phyloP scores from a whole-genome alignment of 1,140 invertebrate species.

The Riptortus pedestris region DNA sequence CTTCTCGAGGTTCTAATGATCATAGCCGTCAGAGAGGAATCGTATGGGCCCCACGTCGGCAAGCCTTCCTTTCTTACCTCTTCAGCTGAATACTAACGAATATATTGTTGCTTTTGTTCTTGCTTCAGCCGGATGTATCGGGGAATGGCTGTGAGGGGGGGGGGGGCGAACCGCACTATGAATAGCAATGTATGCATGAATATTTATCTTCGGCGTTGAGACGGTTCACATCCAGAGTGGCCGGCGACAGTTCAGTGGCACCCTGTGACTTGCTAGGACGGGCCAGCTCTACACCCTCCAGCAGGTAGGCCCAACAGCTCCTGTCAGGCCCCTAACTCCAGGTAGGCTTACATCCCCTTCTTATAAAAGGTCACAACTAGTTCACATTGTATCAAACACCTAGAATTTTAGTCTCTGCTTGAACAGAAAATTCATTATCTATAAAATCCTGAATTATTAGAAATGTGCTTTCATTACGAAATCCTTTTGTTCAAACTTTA shows the following conservation, averaged over 20 bases:
- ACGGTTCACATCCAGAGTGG: slow-evolving; percentile 2
- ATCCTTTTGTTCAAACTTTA: too few species aligned
- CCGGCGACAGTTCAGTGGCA: slow-evolving; percentile 3
- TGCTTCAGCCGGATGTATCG: slow-evolving; percentile 15
- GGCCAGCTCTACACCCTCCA: too few species aligned
- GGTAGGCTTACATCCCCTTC: too few species aligned
- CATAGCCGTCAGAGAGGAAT: neutral
- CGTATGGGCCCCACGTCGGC: slow-evolving; percentile 5
- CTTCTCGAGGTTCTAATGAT: too few species aligned
- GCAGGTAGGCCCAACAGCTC: too few species aligned
- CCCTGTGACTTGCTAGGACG: neutral
- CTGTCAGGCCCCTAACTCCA: too few species aligned
- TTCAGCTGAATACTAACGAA: slow-evolving; percentile 8
- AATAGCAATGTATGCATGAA: slow-evolving; percentile 17
- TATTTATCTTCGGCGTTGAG: slow-evolving; percentile 3
- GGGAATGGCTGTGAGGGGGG: neutral
- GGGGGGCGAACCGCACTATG: neutral
- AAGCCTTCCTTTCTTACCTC: slow-evolving; percentile 4
- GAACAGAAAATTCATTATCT: too few species aligned
- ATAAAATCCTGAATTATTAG: too few species aligned
- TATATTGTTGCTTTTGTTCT: slow-evolving; percentile 16
- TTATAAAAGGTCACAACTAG: too few species aligned
- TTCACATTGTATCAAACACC: too few species aligned
- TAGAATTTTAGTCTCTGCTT: too few species aligned
- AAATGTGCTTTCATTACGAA: too few species aligned